phyloP scores from a whole-genome alignment of 2,888 invertebrate species.

The Morinoia aosen region DNA sequence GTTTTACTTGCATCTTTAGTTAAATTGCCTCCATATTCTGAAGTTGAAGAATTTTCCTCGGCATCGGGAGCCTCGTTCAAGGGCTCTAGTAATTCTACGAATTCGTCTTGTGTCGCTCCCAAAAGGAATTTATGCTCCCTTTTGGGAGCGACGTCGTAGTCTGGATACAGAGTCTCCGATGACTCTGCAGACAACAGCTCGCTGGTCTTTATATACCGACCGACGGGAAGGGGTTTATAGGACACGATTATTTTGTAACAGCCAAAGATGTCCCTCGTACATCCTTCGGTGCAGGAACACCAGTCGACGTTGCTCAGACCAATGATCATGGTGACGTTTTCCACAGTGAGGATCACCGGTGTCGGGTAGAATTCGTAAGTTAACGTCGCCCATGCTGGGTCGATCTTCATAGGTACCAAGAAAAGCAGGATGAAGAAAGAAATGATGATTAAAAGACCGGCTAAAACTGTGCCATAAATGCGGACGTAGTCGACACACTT shows the following conservation, averaged over 20 bases:
- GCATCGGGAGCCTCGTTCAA: background rate
- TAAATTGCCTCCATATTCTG: background rate
- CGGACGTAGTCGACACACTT: constrained; percentile 54
- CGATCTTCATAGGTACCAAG: constrained; percentile 94
- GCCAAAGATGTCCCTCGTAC: constrained; percentile 89
- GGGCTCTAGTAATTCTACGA: background rate
- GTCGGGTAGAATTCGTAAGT: constrained; percentile 89
- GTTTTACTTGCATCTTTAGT: background rate
- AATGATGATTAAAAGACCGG: constrained; percentile 60
- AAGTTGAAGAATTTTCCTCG: background rate
- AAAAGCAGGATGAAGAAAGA: constrained; percentile 91
- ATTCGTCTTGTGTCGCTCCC: background rate
- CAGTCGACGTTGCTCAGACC: constrained; percentile 84
- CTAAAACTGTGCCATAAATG: constrained; percentile 60
- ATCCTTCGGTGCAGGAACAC: constrained; percentile 93
- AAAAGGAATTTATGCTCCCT: background rate
- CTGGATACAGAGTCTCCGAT: background rate
- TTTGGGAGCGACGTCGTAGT: background rate
- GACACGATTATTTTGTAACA: constrained; percentile 91
- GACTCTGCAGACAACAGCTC: background rate
- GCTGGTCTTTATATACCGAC: background rate
- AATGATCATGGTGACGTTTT: constrained; percentile 69
- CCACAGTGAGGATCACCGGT: constrained; percentile 85
- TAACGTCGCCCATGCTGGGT: constrained; percentile 93
- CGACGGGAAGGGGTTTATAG: constrained; percentile 73